These are phyloP conservation scores for Tridacna gigas DNA, from an alignment of 2,888 invertebrate species.

Conservation along the genomic window DNA sequence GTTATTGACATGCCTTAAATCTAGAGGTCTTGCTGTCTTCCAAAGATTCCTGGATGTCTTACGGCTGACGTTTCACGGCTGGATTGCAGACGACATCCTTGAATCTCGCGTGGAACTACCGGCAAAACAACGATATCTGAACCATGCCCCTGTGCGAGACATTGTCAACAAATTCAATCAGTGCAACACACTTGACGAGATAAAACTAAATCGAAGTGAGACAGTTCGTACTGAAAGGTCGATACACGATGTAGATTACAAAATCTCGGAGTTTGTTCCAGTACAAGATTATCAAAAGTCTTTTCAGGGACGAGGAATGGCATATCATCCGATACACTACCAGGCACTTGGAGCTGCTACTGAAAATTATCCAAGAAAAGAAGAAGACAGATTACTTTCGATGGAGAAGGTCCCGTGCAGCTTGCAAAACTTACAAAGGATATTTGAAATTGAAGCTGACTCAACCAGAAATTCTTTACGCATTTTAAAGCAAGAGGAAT, in stretches of 20 bases:
- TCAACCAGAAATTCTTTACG: constrained; percentile 38
- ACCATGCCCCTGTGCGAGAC: constrained; percentile 33
- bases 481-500: constrained; percentile 48
- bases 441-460: constrained; percentile 39
- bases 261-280: too few relatives aligned
- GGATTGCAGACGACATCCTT: constrained; percentile 54
- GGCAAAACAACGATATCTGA: background rate
- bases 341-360: background rate
- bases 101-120: constrained; percentile 29
- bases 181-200: too few relatives aligned
- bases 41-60: constrained; percentile 52
- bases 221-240: too few relatives aligned
- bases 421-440: constrained; percentile 39
- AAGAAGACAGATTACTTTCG: background rate
- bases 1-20: constrained; percentile 32
- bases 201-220: too few relatives aligned
- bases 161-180: background rate
- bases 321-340: too few relatives aligned
- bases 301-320: too few relatives aligned
- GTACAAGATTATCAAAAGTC: too few relatives aligned
- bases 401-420: constrained; percentile 23
- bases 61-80: constrained; percentile 52
- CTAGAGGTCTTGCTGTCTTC: constrained; percentile 48
- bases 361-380: background rate
- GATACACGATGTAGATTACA: too few relatives aligned